These are phyloP conservation scores for Hestina assimilis DNA, from an alignment of 1,140 invertebrate species.

Conservation along the genomic window DNA sequence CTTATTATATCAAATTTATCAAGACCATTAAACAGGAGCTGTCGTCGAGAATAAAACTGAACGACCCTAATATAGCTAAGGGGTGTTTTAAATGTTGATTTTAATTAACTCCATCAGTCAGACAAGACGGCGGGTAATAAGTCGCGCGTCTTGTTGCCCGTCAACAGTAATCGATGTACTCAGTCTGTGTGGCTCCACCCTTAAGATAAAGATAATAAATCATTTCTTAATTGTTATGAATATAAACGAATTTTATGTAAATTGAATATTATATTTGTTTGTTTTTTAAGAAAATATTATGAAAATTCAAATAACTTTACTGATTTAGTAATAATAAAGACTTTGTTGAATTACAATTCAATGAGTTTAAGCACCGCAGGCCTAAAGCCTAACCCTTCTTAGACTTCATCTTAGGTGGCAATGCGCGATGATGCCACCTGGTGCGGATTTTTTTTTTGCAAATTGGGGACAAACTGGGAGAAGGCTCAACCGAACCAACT, in stretches of 20 bases:
- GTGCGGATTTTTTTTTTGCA: too few species aligned
- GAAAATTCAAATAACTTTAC: too few species aligned
- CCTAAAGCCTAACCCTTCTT: too few species aligned
- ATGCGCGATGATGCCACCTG: too few species aligned
- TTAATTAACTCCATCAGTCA: slow-evolving; percentile 58
- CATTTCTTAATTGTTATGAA: slow-evolving; percentile 10
- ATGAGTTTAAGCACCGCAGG: too few species aligned
- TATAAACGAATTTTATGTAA: not conserved
- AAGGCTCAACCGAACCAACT: too few species aligned
- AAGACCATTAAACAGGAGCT: slow-evolving; percentile 19
- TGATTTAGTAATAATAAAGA: too few species aligned
- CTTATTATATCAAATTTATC: slow-evolving; percentile 23
- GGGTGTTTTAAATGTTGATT: slow-evolving; percentile 60
- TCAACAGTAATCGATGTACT: slow-evolving; percentile 52
- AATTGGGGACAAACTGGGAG: too few species aligned
- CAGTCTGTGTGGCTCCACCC: slow-evolving; percentile 44
- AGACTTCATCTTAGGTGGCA: too few species aligned
- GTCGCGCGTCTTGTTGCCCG: slow-evolving; percentile 46
- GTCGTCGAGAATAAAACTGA: slow-evolving; percentile 21
- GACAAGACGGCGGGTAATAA: not conserved
- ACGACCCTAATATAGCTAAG: slow-evolving; percentile 17
- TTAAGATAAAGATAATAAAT: slow-evolving; percentile 22
- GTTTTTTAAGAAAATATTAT: too few species aligned
- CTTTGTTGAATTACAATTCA: too few species aligned
- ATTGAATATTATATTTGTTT: not conserved